Base-by-base conservation (phyloP, 2,113 vertebrate species). In the Clarias batrachus region DNA sequence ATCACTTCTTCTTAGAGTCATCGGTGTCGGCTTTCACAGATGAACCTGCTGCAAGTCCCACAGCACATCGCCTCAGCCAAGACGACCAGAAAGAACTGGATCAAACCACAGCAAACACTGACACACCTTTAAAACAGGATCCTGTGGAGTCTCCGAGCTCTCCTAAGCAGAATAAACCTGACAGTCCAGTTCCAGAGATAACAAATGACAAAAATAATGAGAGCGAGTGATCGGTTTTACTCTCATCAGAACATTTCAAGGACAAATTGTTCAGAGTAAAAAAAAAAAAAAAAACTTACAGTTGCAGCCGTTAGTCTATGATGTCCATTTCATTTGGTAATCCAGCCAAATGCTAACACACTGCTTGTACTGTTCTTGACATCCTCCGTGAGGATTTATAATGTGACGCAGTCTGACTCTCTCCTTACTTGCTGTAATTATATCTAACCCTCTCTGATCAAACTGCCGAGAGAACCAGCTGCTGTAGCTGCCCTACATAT, bases 11-110 rank as follows among this genome's bases (percentile, higher is more conserved):
- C 62, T 33, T 83, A 73, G 79, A 91, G 85, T 88, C 90, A 1
- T 90, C 91, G 0, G 91, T 91, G 70, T 33, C 59, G 6, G 52
- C 73, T 57, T 19, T 79, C 25, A 41, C 33, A 27, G 87, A 90
- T 5, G 86, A 91, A 65, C 83, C 89, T 12, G 57, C 85, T 0
- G 52, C 87, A 0, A 91, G 83, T 68, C 37, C 84, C 10, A 80
- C 92, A 41, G 74, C 65, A 74, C 71, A 83, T 48, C 3, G 27
- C 1, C 7, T 25, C 62, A 63, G 66, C 76, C 77, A 86, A 77
- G 87, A 86, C 0, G 77, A 82, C 33, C 80, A 62, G 3, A 59
- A 60, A 0, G 59, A 85, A 14, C 3, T 12, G 25, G 77, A 92
- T 57, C 87, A 85, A 3, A 79, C 14, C 85, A 85, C 66, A 81